A percentile compares a stretch with the other conserved stretches of the same genome.
These are phyloP conservation scores for Calycopis cecrops DNA, from an alignment of 1,140 invertebrate species.

Conservation along the genomic window DNA sequence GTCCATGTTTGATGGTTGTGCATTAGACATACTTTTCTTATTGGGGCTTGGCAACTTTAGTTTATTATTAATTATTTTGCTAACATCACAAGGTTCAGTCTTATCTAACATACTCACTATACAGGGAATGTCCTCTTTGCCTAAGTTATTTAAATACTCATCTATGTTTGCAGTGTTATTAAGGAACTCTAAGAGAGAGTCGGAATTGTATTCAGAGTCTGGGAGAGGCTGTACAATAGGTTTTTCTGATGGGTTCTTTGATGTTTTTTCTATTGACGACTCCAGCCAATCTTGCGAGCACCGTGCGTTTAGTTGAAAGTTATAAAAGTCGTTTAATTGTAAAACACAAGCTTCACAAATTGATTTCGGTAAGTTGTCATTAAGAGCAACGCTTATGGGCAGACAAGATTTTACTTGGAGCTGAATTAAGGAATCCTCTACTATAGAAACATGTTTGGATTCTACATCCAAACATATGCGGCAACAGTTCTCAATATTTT, in stretches of 20 bases:
- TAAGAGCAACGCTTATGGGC: conserved; percentile 35
- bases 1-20: conserved; percentile 44
- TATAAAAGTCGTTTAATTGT: conserved; percentile 59
- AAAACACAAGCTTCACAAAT: conserved; percentile 52
- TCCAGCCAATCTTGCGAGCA: conserved; percentile 67
- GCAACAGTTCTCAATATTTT: conserved; percentile 46
- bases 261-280: conserved; percentile 44
- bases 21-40: conserved; percentile 40
- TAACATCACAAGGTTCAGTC: conserved; percentile 37
- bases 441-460: conserved; percentile 48
- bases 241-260: conserved; percentile 51
- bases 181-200: conserved; percentile 62
- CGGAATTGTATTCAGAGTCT: conserved; percentile 66
- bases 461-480: conserved; percentile 57
- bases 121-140: conserved; percentile 64
- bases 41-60: conserved; percentile 48
- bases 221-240: conserved; percentile 53
- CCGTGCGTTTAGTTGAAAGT: conserved; percentile 60
- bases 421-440: conserved; percentile 47
- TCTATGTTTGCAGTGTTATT: conserved; percentile 68
- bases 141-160: conserved; percentile 63
- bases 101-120: conserved; percentile 60
- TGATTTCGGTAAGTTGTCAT: conserved; percentile 50
- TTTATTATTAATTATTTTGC: conserved; percentile 32
- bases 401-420: conserved; percentile 62